Evolutionary conservation across 2,888 invertebrate species (phyloP), one percentile per base, ranked within the genome.

Genomic region (Dicranocentrus wangi): DNA sequence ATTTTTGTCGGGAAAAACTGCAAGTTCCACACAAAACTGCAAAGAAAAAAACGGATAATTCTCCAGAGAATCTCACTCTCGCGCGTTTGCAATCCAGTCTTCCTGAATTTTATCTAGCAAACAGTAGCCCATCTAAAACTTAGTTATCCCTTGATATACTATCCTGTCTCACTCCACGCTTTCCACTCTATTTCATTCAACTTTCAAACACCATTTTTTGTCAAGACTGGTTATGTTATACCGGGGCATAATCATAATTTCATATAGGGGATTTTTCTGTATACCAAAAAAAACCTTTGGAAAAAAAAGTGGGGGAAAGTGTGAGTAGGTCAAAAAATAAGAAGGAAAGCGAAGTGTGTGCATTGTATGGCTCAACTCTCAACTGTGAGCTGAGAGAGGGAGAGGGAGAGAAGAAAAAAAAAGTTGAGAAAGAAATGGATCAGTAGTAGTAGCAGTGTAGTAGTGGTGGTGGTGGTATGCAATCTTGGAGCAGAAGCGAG

Each of bases 171-270:
- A n/a, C n/a, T 32, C 32, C 55, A 21, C 19, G 42, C 25, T 55
- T 73, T 73, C 63, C 65, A 65, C 73, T 55, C 73, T 65, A 73
- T 73, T 73, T 73, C 65, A 73, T 65, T 55, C 73, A 65, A 65
- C 65, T 65, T 65, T 53, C 73, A 73, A 72, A 61, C 43, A 69
- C 17, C 42, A 71, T 58, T 72, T 58, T 65, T 53, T 65, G 39
- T 55, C 55, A 65, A 61, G 63, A 23, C 32, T 72, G 28, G 47
- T 51, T 65, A 65, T 73, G 39, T n/a, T 23, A 61, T 55, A 51
- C n/a, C 51, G 7, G 61, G 51, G 53, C 63, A 73, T 63, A 32
- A 53, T 53, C 47, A 73, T 73, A 51, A 63, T 63, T 63, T 47
- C n/a, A 47, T 8, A 47, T 47, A 5, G n/a, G n/a, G n/a, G n/a